Percentiles rank a stretch among this genome's conserved stretches.
Evolutionary conservation across 35 echinoderm and acorn worm genomes (phyloP).

Genomic region (Holothuria glaberrima): DNA sequence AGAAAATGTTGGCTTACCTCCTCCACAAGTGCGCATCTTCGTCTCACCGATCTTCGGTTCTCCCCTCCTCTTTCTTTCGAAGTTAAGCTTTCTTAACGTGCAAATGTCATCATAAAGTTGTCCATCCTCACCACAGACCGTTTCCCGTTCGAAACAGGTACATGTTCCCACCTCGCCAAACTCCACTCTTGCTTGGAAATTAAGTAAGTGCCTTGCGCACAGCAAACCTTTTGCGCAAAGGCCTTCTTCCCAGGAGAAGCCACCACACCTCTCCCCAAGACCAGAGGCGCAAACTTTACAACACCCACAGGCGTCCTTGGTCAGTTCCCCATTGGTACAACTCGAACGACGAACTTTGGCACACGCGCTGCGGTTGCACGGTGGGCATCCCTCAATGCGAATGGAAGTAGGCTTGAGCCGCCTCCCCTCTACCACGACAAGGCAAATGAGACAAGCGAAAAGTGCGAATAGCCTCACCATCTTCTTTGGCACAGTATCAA

Average conservation of each 20-base stretch:
- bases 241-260: slow-evolving; percentile 46
- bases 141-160: slow-evolving; percentile 20
- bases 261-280: slow-evolving; percentile 43
- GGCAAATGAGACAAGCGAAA: background rate
- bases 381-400: slow-evolving; percentile 25
- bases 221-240: slow-evolving; percentile 44
- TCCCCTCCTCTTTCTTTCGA: slow-evolving; percentile 21
- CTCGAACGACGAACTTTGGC: slow-evolving; percentile 11
- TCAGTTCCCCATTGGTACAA: slow-evolving; percentile 21
- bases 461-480: slow-evolving; percentile 3
- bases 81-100: slow-evolving; percentile 14
- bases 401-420: slow-evolving; percentile 24
- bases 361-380: slow-evolving; percentile 4
- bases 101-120: slow-evolving; percentile 35
- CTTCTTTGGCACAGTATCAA: slow-evolving; percentile 32
- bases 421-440: background rate
- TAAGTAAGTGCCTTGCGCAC: slow-evolving; percentile 20
- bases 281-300: slow-evolving; percentile 50
- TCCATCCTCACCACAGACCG: slow-evolving; percentile 44
- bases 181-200: slow-evolving; percentile 49
- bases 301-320: slow-evolving; percentile 46
- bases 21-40: slow-evolving; percentile 49
- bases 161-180: slow-evolving; percentile 48
- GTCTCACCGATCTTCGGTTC: slow-evolving; percentile 30
- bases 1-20: slow-evolving; percentile 16